Conservation (phyloP, 2,113 vertebrate species). For the Vidua chalybeata region DNA sequence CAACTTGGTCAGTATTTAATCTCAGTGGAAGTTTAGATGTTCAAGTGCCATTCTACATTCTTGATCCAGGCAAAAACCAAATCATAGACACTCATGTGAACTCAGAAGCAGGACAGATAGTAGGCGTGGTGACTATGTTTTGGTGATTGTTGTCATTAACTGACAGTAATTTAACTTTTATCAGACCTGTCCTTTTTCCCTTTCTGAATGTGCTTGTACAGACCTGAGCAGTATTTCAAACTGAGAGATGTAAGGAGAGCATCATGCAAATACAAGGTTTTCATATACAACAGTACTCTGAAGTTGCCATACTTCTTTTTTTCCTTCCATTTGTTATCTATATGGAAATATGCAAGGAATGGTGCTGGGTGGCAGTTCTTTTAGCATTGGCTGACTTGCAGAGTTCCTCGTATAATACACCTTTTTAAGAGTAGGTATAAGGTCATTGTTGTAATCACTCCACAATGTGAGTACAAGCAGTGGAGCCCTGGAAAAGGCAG, state of each 20-base stretch:
- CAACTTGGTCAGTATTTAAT: not conserved
- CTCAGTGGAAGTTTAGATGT: not conserved
- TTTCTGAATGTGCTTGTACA: not conserved
- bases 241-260: not conserved
- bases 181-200: not conserved
- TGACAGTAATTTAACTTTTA: not conserved
- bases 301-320: not conserved
- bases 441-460: not conserved
- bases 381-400: not conserved
- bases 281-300: not conserved
- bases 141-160: not conserved
- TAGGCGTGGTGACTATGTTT: not conserved
- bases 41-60: not conserved
- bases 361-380: not conserved
- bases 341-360: not conserved
- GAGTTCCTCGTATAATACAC: not conserved
- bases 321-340: not conserved
- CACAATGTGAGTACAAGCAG: not conserved
- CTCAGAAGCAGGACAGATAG: not conserved
- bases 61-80: not conserved
- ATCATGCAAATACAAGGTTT: rapidly evolving
- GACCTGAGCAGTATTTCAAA: not conserved
- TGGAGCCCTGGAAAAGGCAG: not conserved
- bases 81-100: not conserved
- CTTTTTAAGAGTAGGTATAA: not conserved